phyloP scores from a whole-genome alignment of 2,888 invertebrate genomes.

The Lysandra bellargus region DNA sequence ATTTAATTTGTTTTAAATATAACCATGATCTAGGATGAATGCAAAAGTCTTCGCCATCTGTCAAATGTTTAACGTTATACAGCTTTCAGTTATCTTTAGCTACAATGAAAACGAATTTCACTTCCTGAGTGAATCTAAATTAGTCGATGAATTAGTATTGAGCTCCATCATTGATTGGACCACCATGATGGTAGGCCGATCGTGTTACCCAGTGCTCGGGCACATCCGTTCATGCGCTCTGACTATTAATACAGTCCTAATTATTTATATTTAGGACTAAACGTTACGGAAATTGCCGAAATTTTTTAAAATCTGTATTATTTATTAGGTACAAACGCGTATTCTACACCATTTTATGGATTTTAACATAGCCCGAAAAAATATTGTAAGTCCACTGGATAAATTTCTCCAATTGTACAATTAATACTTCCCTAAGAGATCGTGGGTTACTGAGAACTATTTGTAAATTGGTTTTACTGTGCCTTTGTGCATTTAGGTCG shows the following conservation, averaged over 20 bases:
- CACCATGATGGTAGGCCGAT: background rate
- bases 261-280: conserved; percentile 1
- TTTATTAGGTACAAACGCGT: too few relatives aligned
- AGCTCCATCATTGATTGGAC: background rate
- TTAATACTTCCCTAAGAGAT: background rate
- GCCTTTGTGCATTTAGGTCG: background rate
- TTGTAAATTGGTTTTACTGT: background rate
- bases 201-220: conserved; percentile 41
- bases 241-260: background rate
- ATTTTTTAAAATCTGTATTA: too few relatives aligned
- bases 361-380: background rate
- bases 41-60: too few relatives aligned
- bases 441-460: background rate
- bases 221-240: conserved; percentile 39
- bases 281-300: background rate
- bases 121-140: background rate
- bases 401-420: background rate
- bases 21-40: too few relatives aligned
- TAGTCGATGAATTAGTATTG: background rate
- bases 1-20: too few relatives aligned
- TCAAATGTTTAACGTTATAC: background rate
- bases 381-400: background rate
- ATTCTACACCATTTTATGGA: background rate
- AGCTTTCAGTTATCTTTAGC: background rate
- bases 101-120: background rate